Base-by-base conservation (phyloP, 2,113 vertebrate species). In the Caracal caracal region DNA sequence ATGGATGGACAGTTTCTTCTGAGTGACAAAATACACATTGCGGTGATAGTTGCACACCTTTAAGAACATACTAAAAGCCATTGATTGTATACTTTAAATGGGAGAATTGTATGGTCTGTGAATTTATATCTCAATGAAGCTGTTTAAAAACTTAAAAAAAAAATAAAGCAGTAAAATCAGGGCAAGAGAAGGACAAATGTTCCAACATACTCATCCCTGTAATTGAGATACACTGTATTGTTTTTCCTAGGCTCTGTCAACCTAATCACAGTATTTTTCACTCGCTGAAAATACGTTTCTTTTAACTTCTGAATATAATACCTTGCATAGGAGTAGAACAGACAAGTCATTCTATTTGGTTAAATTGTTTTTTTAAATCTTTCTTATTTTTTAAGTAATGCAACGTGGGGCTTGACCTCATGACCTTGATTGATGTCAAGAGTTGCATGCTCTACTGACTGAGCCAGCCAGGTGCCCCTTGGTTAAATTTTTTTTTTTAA, bases 201-300 rank as follows among this genome's bases (percentile, higher is more conserved):
- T 87, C 35, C 19, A 75, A 71, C 19, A n/a, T 49, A 68, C 22
- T 66, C 49, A 80, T 65, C 68, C 3, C 24, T 49, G 12, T 94
- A 47, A 87, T 30, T 96, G 20, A 92, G 82, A 94, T 76, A 56
- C 12, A 22, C 20, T 30, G 3, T 79, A 10, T 80, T 86, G 4
- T 71, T 89, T 90, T 66, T n/a, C 26, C 71, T 75, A 80, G 51
- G 16, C 53, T 78, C 17, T 28, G 1, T 73, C 53, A 92, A 33
- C 30, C 22, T 83, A 86, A 51, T 85, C 56, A 30, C 35, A 90
- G 16, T 53, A 40, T 43, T 83, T 95, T 93, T 78, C 17, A 61
- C 10, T 86, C 63, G 84, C 70, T 82, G 80, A 83, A 97, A 89
- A 93, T 73, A 65, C 3, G 10, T 80, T 97, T 93, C 37, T 90